These are phyloP conservation scores for Mesorhabditis spiculigera DNA, from an alignment of 2,888 invertebrate species.

Conservation along the genomic window DNA sequence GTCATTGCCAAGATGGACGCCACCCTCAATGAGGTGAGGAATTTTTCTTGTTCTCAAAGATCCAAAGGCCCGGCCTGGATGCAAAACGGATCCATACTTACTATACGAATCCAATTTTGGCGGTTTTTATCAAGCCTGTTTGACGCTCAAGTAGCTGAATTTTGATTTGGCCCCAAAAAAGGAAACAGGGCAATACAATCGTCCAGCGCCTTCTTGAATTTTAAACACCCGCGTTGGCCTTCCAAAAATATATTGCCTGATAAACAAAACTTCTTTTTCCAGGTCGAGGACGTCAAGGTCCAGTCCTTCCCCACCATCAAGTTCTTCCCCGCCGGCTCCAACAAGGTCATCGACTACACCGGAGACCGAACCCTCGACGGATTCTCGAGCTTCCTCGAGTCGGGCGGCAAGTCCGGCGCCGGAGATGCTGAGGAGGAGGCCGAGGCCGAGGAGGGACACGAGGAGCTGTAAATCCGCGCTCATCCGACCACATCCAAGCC, in stretches of 20 bases:
- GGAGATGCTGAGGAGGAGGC: constrained; percentile 55
- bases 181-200: background rate
- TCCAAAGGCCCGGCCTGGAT: background rate
- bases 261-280: constrained; percentile 13
- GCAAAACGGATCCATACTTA: too few relatives aligned
- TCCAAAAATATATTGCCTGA: background rate
- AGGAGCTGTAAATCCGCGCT: constrained; percentile 34
- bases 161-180: constrained; percentile 8
- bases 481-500: background rate
- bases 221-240: too few relatives aligned
- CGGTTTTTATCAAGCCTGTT: background rate
- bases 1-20: constrained; percentile 98
- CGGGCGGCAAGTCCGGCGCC: constrained; percentile 76
- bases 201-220: too few relatives aligned
- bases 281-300: constrained; percentile 57
- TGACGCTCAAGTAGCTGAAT: background rate
- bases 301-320: constrained; percentile 80
- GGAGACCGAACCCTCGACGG: constrained; percentile 91
- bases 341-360: constrained; percentile 83
- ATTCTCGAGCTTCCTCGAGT: constrained; percentile 87
- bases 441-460: constrained; percentile 50
- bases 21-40: constrained; percentile 90
- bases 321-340: constrained; percentile 85
- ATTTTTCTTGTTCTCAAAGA: constrained; percentile 60
- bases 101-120: too few relatives aligned